A percentile compares a stretch with the other conserved stretches of the same genome.
These are phyloP conservation scores for Sitta carolinensis DNA, from an alignment of 2,797 vertebrate species.

Conservation along the genomic window DNA sequence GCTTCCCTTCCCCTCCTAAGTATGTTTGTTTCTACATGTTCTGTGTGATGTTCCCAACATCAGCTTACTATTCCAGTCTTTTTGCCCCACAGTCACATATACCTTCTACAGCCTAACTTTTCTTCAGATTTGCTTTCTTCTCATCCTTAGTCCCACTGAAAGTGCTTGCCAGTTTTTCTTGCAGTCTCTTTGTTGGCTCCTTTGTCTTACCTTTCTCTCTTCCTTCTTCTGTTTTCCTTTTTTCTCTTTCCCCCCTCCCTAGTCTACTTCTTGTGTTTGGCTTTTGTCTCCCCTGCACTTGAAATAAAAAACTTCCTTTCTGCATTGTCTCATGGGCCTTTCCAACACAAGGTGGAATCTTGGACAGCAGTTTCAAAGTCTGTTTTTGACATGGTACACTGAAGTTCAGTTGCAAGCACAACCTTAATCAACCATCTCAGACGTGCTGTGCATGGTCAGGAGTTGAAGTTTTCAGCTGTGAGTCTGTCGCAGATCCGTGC, in stretches of 20 bases:
- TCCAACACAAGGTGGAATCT: not conserved
- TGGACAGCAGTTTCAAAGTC: not conserved
- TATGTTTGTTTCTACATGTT: conserved; percentile 42
- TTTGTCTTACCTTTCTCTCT: conserved; percentile 15
- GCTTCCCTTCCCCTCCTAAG: not conserved
- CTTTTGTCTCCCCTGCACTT: conserved; percentile 39
- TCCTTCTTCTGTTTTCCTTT: not conserved
- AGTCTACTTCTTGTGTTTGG: conserved; percentile 10
- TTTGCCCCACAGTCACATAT: not conserved
- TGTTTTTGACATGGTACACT: not conserved
- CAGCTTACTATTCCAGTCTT: not conserved
- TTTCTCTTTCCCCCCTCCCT: no score
- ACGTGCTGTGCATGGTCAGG: not conserved
- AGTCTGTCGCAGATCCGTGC: not conserved
- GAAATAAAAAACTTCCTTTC: not conserved
- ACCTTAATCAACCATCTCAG: not conserved
- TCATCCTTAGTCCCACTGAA: conserved; percentile 27
- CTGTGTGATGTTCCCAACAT: conserved; percentile 40
- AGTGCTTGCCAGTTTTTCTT: conserved; percentile 24
- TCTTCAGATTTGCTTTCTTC: conserved; percentile 28
- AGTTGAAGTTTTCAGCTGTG: not conserved
- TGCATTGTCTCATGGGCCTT: not conserved
- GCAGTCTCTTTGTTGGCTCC: conserved; percentile 26
- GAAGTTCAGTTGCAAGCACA: not conserved
- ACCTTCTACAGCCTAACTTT: not conserved